Conservation (phyloP, 2,797 vertebrate genomes). For the Borostomias antarcticus region DNA sequence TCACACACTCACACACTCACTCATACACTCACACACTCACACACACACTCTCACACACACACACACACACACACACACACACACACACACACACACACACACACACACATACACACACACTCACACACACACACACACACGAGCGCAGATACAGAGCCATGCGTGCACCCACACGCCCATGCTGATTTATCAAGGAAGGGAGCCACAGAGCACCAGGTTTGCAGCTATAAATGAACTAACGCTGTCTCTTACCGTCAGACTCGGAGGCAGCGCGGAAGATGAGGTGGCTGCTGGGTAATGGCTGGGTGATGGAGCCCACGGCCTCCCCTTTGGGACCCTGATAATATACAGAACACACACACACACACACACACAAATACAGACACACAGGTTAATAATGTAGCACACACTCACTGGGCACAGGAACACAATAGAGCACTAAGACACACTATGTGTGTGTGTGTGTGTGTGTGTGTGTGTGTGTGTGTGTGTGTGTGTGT, state of each 20-base stretch:
- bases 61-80: background rate
- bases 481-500: conserved; percentile 3
- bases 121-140: background rate
- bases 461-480: background rate
- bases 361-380: conserved; percentile 7
- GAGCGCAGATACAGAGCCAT: background rate
- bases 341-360: conserved; percentile 12
- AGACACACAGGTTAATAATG: background rate
- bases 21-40: conserved; percentile 7
- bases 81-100: conserved; percentile 1
- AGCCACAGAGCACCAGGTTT: background rate
- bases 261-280: conserved; percentile 97
- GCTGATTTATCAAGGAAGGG: background rate
- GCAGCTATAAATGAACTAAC: background rate
- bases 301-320: conserved; percentile 97
- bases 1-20: conserved; percentile 17
- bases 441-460: background rate
- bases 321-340: conserved; percentile 98
- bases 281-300: conserved; percentile 96
- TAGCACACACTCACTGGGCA: background rate
- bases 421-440: background rate
- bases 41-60: background rate
- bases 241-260: conserved; percentile 88
- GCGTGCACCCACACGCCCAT: background rate
- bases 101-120: background rate